These are phyloP conservation scores for Tapirus terrestris DNA, from an alignment of 2,113 vertebrate genomes.

Conservation along the genomic window DNA sequence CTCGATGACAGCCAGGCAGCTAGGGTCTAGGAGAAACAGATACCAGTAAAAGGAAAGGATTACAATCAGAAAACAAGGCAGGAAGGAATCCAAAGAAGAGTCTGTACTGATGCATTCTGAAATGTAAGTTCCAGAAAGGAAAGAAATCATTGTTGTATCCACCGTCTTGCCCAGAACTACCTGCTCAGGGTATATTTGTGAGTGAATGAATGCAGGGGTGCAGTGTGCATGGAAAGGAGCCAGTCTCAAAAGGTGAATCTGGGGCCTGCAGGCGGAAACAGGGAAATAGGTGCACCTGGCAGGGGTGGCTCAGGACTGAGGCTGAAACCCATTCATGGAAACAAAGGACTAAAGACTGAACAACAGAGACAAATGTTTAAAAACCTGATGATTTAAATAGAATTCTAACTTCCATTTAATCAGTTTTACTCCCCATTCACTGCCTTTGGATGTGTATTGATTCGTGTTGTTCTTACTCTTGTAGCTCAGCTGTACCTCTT, in stretches of 20 bases:
- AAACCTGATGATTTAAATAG: background rate
- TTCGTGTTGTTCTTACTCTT: background rate
- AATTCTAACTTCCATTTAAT: background rate
- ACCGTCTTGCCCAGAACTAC: background rate
- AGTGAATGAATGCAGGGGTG: background rate
- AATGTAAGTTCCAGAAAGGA: background rate
- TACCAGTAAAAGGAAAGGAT: background rate
- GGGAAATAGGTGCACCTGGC: background rate
- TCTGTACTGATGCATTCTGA: background rate
- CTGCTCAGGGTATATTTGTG: background rate
- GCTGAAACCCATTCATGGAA: background rate
- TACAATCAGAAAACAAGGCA: background rate
- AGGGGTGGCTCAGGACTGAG: background rate
- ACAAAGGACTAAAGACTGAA: background rate
- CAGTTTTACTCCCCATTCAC: background rate
- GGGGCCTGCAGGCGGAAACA: background rate
- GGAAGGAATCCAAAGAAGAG: background rate
- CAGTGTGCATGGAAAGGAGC: background rate
- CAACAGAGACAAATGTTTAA: background rate
- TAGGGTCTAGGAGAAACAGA: background rate
- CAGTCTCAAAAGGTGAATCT: background rate
- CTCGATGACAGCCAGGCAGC: background rate
- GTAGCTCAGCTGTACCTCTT: background rate
- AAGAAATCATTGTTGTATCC: background rate
- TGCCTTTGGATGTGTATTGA: background rate